Evolutionary conservation across 2,113 vertebrate genomes (phyloP).

Genomic region (Tachycineta bicolor): DNA sequence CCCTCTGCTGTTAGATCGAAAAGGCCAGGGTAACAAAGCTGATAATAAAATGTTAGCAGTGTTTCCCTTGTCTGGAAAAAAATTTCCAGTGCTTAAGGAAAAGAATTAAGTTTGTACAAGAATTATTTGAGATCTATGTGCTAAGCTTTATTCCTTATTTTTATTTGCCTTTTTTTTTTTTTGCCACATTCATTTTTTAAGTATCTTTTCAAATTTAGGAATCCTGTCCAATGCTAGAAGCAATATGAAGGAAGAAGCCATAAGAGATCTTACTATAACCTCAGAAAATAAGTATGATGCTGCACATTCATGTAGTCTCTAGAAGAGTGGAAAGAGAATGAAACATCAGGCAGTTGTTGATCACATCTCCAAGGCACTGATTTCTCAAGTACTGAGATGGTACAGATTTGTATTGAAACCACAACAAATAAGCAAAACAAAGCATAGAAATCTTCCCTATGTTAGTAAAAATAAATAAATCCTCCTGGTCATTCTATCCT

Average conservation of each 20-base stretch:
- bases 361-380: background rate
- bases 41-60: background rate
- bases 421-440: background rate
- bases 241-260: fast-evolving
- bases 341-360: background rate
- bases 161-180: background rate
- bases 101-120: background rate
- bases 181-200: background rate
- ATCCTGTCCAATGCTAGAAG: background rate
- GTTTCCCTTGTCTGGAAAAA: background rate
- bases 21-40: background rate
- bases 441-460: background rate
- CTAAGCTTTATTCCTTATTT: background rate
- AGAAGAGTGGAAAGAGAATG: background rate
- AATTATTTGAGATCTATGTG: background rate
- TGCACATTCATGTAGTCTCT: background rate
- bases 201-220: background rate
- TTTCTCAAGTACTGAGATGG: background rate
- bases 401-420: background rate
- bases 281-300: background rate
- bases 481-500: background rate
- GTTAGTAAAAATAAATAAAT: background rate
- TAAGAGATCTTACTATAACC: background rate
- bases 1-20: background rate
- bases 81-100: background rate